phyloP scores from a whole-genome alignment of 2,888 invertebrate species.

The Linnaemya vulpina region DNA sequence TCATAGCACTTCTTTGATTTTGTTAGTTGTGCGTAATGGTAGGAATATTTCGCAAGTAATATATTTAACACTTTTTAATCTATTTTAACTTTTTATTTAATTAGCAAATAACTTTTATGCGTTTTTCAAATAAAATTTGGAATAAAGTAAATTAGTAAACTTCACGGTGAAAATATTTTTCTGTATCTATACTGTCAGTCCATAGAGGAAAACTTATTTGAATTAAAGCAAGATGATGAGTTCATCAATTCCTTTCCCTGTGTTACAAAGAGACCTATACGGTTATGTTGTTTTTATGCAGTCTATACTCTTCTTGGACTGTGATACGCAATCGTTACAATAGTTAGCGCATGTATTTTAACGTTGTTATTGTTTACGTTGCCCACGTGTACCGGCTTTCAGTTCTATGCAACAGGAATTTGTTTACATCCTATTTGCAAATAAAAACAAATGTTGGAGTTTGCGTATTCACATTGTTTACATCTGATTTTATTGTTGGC shows the following conservation, averaged over 20 bases:
- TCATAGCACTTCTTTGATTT: conserved; percentile 57
- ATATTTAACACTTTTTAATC: background rate
- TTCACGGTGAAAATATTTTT: conserved; percentile 72
- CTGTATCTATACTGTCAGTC: conserved; percentile 74
- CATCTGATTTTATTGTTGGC: conserved; percentile 64
- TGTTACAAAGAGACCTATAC: conserved; percentile 73
- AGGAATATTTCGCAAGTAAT: conserved; percentile 12
- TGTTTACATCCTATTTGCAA: conserved; percentile 62
- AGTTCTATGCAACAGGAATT: conserved; percentile 53
- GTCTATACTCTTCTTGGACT: conserved; percentile 53
- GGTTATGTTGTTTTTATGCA: conserved; percentile 18
- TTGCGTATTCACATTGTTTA: conserved; percentile 78
- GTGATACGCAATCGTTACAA: conserved; percentile 49
- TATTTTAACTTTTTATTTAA: background rate
- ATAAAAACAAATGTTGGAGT: conserved; percentile 72
- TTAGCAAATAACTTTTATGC: background rate
- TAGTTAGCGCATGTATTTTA: conserved; percentile 64
- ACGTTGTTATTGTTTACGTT: conserved; percentile 71
- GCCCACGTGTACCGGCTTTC: conserved; percentile 67
- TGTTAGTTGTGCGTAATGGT: conserved; percentile 28
- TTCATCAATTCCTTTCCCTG: conserved; percentile 69
- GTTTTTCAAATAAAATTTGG: conserved; percentile 47
- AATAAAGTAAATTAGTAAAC: conserved; percentile 34
- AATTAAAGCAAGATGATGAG: conserved; percentile 63
- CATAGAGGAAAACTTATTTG: conserved; percentile 70